These are phyloP conservation scores for Lytechinus pictus DNA, from an alignment of 35 echinoderm and acorn worm species.

Conservation along the genomic window DNA sequence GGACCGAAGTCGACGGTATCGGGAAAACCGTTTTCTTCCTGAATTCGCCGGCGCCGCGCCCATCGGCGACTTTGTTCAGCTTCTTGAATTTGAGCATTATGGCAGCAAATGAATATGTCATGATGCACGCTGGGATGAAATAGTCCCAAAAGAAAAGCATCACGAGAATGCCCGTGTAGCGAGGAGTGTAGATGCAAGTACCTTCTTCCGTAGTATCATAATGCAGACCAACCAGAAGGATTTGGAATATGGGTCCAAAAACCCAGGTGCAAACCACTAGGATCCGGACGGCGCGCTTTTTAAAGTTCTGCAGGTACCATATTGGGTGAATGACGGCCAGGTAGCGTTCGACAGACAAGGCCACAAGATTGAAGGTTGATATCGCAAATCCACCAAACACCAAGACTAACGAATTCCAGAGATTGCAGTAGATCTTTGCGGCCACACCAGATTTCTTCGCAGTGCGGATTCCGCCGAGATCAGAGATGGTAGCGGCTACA, in stretches of 20 bases:
- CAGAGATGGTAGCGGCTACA: conserved; percentile 16
- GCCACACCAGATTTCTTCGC: background rate
- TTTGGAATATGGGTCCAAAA: conserved; percentile 59
- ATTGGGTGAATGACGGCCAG: conserved; percentile 73
- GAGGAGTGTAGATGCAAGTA: background rate
- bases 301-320: conserved; percentile 60
- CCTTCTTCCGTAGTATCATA: conserved; percentile 15
- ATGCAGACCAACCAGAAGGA: background rate
- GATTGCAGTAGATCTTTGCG: conserved; percentile 55
- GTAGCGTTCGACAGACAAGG: conserved; percentile 79
- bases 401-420: conserved; percentile 58
- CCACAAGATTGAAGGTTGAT: conserved; percentile 79
- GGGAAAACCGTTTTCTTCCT: background rate
- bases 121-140: conserved; percentile 68
- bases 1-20: background rate
- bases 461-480: background rate
- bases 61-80: conserved; percentile 50
- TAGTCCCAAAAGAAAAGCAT: conserved; percentile 73
- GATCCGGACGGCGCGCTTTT: background rate
- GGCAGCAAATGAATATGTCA: conserved; percentile 69
- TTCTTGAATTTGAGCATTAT: conserved; percentile 65
- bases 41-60: background rate
- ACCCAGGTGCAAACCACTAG: conserved; percentile 58
- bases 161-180: conserved; percentile 34
- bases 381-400: conserved; percentile 65